phyloP scores from a whole-genome alignment of 2,888 invertebrate species.

The Nemotelus pantherinus region DNA sequence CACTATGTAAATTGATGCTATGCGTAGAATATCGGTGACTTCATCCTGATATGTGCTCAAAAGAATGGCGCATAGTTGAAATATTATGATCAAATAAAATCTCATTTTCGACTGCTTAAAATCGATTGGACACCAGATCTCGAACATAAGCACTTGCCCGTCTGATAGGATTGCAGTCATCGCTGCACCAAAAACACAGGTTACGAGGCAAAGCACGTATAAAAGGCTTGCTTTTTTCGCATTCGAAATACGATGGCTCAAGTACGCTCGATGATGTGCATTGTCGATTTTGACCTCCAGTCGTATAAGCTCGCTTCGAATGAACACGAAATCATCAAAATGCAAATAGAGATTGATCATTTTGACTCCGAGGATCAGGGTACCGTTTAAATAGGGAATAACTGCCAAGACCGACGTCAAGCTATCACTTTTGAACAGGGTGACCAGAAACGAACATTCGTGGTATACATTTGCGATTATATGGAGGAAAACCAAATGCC shows the following conservation, averaged over 20 bases:
- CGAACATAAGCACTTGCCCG: not conserved
- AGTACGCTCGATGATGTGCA: not conserved
- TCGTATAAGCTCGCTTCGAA: not conserved
- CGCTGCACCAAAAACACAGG: not conserved
- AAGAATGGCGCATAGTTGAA: not conserved
- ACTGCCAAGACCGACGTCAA: not conserved
- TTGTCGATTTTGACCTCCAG: not conserved
- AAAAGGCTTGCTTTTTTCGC: not conserved
- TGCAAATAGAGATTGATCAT: slow-evolving; percentile 4
- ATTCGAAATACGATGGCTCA: not conserved
- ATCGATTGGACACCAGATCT: not conserved
- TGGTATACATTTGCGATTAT: too few relatives aligned
- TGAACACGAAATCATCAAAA: not conserved
- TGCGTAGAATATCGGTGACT: slow-evolving; percentile 22
- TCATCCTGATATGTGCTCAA: not conserved
- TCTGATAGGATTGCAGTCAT: slow-evolving; percentile 2
- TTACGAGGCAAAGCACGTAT: not conserved
- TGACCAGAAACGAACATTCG: not conserved
- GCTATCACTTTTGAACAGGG: not conserved
- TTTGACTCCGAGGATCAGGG: not conserved
- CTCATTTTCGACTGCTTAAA: not conserved
- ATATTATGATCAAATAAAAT: not conserved
- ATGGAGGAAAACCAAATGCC: not conserved
- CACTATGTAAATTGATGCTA: not conserved
- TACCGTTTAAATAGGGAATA: not conserved